Conservation (phyloP, 2,888 invertebrate species). For the Mimumesa dahlbomi region DNA sequence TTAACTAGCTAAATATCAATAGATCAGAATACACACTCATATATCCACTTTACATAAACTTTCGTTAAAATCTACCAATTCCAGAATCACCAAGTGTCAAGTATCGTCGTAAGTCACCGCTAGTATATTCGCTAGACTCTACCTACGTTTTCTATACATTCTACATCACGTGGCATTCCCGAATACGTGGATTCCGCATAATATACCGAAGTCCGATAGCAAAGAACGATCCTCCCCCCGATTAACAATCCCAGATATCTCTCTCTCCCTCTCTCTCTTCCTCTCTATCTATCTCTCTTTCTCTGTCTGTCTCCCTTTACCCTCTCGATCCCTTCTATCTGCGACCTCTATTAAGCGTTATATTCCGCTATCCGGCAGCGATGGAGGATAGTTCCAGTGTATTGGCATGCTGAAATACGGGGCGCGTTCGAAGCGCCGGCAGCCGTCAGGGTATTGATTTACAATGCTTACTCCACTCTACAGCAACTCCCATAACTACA, state of each 20-base stretch:
- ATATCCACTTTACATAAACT: too few species aligned
- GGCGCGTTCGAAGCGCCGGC: conserved; percentile 64
- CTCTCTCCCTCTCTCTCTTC: not conserved
- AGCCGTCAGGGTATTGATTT: conserved; percentile 75
- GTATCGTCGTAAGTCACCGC: too few species aligned
- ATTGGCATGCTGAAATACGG: conserved; percentile 66
- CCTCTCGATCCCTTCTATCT: conserved; percentile 14
- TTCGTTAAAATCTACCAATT: too few species aligned
- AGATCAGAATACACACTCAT: too few species aligned
- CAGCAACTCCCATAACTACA: conserved; percentile 72
- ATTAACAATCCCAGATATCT: not conserved
- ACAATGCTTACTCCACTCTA: conserved; percentile 74
- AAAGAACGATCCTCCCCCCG: not conserved
- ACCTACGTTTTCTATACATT: too few species aligned
- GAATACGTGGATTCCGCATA: not conserved
- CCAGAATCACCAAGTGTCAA: too few species aligned
- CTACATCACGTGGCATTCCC: not conserved
- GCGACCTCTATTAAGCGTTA: conserved; percentile 55
- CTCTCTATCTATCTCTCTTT: not conserved
- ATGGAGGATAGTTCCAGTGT: conserved; percentile 65
- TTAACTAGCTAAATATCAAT: too few species aligned
- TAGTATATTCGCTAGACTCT: too few species aligned
- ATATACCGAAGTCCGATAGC: not conserved
- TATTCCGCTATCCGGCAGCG: conserved; percentile 61
- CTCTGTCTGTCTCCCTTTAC: not conserved